phyloP scores from a whole-genome alignment of 2,797 vertebrate species.

The Bradypodion pumilum region DNA sequence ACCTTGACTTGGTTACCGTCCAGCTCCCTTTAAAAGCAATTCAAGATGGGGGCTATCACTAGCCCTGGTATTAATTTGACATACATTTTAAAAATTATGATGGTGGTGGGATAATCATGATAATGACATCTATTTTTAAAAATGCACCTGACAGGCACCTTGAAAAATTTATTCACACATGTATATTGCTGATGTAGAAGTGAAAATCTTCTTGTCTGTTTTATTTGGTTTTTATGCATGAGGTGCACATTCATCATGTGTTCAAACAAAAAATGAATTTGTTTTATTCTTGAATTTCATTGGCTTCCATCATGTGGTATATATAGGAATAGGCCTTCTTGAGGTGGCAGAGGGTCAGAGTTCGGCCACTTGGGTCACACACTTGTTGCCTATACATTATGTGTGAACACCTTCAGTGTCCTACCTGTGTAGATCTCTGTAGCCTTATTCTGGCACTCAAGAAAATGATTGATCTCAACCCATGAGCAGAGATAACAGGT shows the following conservation, averaged over 20 bases:
- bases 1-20: background rate
- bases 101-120: no score
- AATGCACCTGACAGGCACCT: no score
- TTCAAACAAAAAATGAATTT: background rate
- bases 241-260: background rate
- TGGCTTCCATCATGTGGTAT: background rate
- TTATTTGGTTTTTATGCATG: background rate
- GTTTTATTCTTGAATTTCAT: no score
- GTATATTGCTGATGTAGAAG: no score
- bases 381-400: background rate
- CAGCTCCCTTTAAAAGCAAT: background rate
- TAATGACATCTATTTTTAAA: no score
- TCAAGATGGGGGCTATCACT: background rate
- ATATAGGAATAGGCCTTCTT: background rate
- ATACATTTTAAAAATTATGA: no score
- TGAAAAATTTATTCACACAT: no score
- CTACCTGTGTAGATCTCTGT: background rate
- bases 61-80: no score
- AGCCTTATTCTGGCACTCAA: background rate
- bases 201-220: no score
- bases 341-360: background rate
- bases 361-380: background rate
- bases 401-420: background rate
- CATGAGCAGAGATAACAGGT: no score
- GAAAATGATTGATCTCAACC: no score